Evolutionary conservation across 2,113 vertebrate species (phyloP), one percentile per base, ranked within the genome.

Genomic region (Oncorhynchus mykiss): DNA sequence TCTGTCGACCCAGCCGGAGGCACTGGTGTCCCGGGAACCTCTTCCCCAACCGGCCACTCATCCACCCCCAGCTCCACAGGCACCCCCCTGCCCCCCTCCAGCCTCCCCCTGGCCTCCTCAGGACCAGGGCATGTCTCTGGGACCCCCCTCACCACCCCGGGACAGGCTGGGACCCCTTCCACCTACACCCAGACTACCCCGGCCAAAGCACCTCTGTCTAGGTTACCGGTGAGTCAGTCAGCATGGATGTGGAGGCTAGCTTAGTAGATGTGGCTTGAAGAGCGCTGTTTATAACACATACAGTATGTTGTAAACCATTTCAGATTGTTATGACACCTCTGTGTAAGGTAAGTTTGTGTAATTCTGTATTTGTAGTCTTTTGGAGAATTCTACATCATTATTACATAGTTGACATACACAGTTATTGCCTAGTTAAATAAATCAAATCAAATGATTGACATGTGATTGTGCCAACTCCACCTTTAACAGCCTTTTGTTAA

Each of bases 161-260:
- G 94, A 45, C 94, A 94, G 16, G 86, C 89, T 78, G 86, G 90
- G 22, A 93, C 95, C 14, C 93, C 96, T 0, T 85, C 86, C 60
- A 92, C 91, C 82, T 94, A 93, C 80, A 80, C 76, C 83, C 95
- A 24, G 91, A 91, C 81, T 88, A 82, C 82, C 92, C 8, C 96
- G 70, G 93, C 95, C 70, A 99, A 98, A 90, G 82, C 95, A 0
- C 88, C 96, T 49, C 88, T 97, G 78, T 94, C 94, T 84, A 94
- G 97, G 86, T 87, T 94, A 62, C 90, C 93, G 91, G 97, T 99
- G 92, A 97, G 96, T 45, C 6, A 20, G 54, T 18, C 51, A 16
- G 51, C 51, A 14, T 54, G 51, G 16, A 54, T 54, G 51, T 54
- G 51, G 51, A 54, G 14, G 51, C 51, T 1, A 13, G 39, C 9